A percentile compares a stretch with the other conserved stretches of the same genome.
phyloP scores from a whole-genome alignment of 1,140 invertebrate genomes.

The Lepidostoma basale region DNA sequence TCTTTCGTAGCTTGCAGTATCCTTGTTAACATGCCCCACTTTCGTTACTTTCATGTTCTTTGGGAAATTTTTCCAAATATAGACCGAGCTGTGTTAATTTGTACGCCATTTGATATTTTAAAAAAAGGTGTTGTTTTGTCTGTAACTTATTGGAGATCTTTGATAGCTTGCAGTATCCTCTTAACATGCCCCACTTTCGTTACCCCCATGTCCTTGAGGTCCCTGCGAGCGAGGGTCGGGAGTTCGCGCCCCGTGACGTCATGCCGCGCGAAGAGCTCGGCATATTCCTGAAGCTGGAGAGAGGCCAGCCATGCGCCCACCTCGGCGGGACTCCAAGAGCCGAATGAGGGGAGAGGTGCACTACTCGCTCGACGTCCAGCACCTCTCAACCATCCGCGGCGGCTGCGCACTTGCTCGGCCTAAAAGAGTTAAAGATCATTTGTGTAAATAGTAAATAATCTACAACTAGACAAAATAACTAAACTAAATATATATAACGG shows the following conservation, averaged over 20 bases:
- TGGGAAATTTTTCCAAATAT: too few species aligned
- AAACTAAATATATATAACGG: too few species aligned
- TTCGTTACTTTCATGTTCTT: constrained; percentile 92
- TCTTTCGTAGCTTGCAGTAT: constrained; percentile 92
- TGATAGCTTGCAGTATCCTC: constrained; percentile 89
- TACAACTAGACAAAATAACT: too few species aligned
- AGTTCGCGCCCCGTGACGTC: constrained; percentile 92
- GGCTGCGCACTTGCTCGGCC: constrained; percentile 22
- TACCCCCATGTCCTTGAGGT: constrained; percentile 88
- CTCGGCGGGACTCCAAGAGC: constrained; percentile 72
- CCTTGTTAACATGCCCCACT: constrained; percentile 92
- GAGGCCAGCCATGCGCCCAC: constrained; percentile 86
- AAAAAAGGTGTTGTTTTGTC: not conserved
- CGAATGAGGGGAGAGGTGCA: not conserved
- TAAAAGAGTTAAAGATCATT: constrained; percentile 6
- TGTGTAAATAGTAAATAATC: too few species aligned
- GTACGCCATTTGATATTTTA: not conserved
- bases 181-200: constrained; percentile 95
- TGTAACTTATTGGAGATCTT: constrained; percentile 70
- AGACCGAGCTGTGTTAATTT: too few species aligned
- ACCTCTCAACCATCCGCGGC: constrained; percentile 37
- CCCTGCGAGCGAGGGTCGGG: constrained; percentile 80
- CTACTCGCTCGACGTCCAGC: constrained; percentile 20
- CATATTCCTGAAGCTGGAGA: constrained; percentile 86
- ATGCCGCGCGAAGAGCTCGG: constrained; percentile 82